Evolutionary conservation across 2,888 invertebrate species (phyloP).

Genomic region (Labia minor): DNA sequence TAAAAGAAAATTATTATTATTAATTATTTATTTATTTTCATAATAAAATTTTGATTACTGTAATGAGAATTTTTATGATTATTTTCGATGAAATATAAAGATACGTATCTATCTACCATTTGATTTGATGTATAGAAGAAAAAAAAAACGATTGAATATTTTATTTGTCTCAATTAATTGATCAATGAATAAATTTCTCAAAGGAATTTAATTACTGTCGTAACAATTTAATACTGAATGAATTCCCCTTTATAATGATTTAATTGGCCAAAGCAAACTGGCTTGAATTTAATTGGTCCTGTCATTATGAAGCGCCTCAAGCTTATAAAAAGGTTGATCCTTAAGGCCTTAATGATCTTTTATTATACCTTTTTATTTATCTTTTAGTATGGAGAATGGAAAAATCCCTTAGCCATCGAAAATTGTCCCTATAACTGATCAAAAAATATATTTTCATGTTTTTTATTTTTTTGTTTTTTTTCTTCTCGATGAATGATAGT

Average conservation of each 20-base stretch:
- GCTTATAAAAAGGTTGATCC: slow-evolving; percentile 6
- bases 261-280: slow-evolving; percentile 1
- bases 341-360: slow-evolving; percentile 9
- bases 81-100: too few relatives aligned
- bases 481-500: background rate
- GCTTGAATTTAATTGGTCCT: slow-evolving; percentile 7
- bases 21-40: too few relatives aligned
- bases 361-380: slow-evolving; percentile 13
- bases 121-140: background rate
- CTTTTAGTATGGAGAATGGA: background rate
- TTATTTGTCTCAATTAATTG: slow-evolving; percentile 7
- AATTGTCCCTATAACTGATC: background rate
- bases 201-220: slow-evolving; percentile 13
- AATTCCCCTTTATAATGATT: background rate
- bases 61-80: too few relatives aligned
- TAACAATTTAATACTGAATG: slow-evolving; percentile 13
- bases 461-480: too few relatives aligned
- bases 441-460: slow-evolving; percentile 9
- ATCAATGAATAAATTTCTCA: slow-evolving; percentile 13
- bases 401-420: background rate
- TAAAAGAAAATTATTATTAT: too few relatives aligned
- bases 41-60: too few relatives aligned
- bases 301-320: slow-evolving; percentile 13
- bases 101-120: too few relatives aligned
- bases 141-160: background rate